phyloP scores from a whole-genome alignment of 2,113 vertebrate species.

The Raja brachyura region DNA sequence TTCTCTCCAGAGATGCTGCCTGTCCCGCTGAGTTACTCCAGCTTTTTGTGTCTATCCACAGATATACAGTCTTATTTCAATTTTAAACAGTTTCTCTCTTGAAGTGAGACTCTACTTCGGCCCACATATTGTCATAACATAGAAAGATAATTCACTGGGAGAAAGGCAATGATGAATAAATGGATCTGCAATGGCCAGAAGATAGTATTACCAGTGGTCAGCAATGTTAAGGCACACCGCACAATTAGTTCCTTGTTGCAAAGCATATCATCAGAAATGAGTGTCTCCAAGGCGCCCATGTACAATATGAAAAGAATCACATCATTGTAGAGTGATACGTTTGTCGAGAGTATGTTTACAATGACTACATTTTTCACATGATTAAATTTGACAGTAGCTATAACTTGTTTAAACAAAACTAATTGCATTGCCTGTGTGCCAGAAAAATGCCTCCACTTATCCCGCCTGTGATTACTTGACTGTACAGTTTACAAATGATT shows the following conservation, averaged over 20 bases:
- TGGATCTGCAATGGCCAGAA: not conserved
- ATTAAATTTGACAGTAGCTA: slow-evolving; percentile 29
- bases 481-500: not conserved
- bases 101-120: not conserved
- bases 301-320: slow-evolving; percentile 11
- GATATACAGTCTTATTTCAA: not conserved
- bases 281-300: slow-evolving; percentile 19
- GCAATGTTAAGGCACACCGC: not conserved
- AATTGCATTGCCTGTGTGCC: slow-evolving; percentile 2
- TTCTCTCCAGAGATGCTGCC: too few relatives aligned
- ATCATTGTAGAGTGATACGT: slow-evolving; percentile 35
- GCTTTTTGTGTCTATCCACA: too few relatives aligned
- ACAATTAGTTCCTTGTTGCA: slow-evolving; percentile 27
- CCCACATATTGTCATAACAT: not conserved
- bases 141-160: not conserved
- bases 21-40: too few relatives aligned
- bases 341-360: slow-evolving; percentile 25
- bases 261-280: not conserved
- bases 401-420: slow-evolving; percentile 35
- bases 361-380: slow-evolving; percentile 29
- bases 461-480: not conserved
- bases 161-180: not conserved
- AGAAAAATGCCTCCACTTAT: slow-evolving; percentile 14
- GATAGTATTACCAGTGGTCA: not conserved
- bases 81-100: not conserved